Base-by-base conservation (phyloP, 2,888 invertebrate species). In the Apamea anceps region DNA sequence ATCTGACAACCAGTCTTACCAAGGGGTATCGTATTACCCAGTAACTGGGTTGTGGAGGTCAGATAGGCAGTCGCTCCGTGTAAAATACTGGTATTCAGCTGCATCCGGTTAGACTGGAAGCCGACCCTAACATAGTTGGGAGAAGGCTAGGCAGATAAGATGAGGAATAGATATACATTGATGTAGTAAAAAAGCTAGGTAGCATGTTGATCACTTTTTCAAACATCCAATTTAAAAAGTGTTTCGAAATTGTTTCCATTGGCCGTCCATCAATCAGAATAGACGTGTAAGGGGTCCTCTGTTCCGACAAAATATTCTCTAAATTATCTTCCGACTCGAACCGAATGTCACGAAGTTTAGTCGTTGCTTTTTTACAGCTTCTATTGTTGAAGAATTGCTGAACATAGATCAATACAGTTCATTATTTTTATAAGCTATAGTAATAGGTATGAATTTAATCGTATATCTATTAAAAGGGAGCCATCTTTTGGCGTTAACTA, bases 261-360 rank as follows among this genome's bases (percentile, higher is more conserved):
- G 18, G n/a, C 25, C 25, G 42, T 68, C 25, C 37, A 67, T 68
- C 68, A 78, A 62, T 60, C 77, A 77, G 7, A 7, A 18, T 18
- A 78, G 60, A 78, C 78, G 32, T 60, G 37, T 66, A 77, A 77
- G 37, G 18, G 48, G 15, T 76, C 5, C 37, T 10, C 66, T 57
- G 8, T 77, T 67, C 65, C 18, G 25, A 37, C 37, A 77, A 77
- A 66, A 68, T 78, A 79, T 51, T 77, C 18, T 54, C 54, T 15
- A 15, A 78, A 54, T 45, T 62, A 68, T 78, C 15, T 80, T 65
- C 5, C 8, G 10, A 72, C n/a, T 51, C n/a, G 12, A 67, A 25
- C 42, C 51, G 45, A 45, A 32, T 62, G 51, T 72, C 72, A 32
- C 42, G 21, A 62, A 42, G 12, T 28, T 54, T 12, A 18, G 42